Evolutionary conservation across 2,888 invertebrate species (phyloP).

Genomic region (Barypeithes pellucidus): DNA sequence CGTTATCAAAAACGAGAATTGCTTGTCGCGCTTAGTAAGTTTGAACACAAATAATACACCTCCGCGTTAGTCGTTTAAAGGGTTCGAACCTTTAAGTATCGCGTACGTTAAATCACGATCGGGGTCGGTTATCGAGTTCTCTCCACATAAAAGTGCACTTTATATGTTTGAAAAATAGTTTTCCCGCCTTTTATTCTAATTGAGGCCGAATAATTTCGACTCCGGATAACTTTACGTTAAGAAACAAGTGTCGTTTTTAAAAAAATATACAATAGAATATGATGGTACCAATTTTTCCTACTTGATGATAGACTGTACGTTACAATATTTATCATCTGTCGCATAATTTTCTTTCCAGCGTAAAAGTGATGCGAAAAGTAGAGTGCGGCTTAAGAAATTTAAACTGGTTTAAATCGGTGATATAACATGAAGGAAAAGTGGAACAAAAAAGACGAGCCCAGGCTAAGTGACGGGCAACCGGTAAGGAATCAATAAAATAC

Average conservation of each 20-base stretch:
- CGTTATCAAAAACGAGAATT: conserved; percentile 35
- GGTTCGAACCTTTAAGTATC: conserved; percentile 20
- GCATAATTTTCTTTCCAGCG: not conserved
- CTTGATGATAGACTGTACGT: not conserved
- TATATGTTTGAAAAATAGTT: not conserved
- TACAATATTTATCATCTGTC: not conserved
- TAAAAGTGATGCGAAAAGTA: not conserved
- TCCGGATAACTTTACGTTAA: too few relatives aligned
- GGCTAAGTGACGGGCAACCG: conserved; percentile 44
- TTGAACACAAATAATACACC: conserved; percentile 21
- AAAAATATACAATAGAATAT: not conserved
- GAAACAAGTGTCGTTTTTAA: too few relatives aligned
- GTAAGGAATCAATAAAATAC: conserved; percentile 27
- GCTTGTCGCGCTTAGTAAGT: not conserved
- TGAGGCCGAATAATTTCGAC: too few relatives aligned
- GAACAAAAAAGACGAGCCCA: conserved; percentile 28
- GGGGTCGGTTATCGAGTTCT: conserved; percentile 6
- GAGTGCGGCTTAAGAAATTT: not conserved
- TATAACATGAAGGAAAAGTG: conserved; percentile 29
- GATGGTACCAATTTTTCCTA: not conserved
- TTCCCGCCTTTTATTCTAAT: too few relatives aligned
- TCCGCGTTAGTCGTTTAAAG: conserved; percentile 4
- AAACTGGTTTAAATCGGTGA: not conserved
- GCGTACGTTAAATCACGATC: not conserved
- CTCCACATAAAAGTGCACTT: too few relatives aligned